Percentiles rank a stretch among this genome's conserved stretches.
phyloP scores from a whole-genome alignment of 2,113 vertebrate species.

The Neogale vison region DNA sequence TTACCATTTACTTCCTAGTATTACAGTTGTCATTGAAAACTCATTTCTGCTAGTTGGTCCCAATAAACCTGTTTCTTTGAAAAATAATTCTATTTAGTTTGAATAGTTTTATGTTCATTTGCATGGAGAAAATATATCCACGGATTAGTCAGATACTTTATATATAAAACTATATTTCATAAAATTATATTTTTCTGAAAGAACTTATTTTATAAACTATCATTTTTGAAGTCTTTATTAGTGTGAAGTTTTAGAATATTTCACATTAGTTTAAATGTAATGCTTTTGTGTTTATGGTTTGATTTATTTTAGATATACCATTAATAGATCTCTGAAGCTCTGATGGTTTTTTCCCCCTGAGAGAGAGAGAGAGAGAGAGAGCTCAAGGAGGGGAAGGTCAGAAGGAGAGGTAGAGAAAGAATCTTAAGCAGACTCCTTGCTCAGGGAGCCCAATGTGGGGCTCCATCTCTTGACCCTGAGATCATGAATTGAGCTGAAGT shows the following conservation, averaged over 20 bases:
- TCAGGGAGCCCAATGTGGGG: not conserved
- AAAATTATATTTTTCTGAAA: not conserved
- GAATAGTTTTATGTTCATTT: not conserved
- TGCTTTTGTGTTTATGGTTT: not conserved
- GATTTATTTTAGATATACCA: not conserved
- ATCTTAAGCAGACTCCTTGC: not conserved
- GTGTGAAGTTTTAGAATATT: not conserved
- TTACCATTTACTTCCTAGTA: not conserved
- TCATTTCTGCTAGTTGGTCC: not conserved
- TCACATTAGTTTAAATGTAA: not conserved
- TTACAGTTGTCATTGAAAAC: not conserved
- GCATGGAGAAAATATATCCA: not conserved
- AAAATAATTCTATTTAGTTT: slow-evolving; percentile 4
- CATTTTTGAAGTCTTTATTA: not conserved
- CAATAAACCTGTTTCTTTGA: not conserved
- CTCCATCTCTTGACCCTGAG: not conserved
- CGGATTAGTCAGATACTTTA: not conserved
- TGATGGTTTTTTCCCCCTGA: not conserved
- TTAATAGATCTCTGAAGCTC: not conserved
- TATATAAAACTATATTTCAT: not conserved
- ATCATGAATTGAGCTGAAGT: not conserved
- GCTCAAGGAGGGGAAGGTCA: not conserved
- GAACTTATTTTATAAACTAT: not conserved
- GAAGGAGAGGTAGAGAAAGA: not conserved
- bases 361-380: not conserved